Base-by-base conservation (phyloP, 2,888 invertebrate species). In the Apocheima hispidaria region DNA sequence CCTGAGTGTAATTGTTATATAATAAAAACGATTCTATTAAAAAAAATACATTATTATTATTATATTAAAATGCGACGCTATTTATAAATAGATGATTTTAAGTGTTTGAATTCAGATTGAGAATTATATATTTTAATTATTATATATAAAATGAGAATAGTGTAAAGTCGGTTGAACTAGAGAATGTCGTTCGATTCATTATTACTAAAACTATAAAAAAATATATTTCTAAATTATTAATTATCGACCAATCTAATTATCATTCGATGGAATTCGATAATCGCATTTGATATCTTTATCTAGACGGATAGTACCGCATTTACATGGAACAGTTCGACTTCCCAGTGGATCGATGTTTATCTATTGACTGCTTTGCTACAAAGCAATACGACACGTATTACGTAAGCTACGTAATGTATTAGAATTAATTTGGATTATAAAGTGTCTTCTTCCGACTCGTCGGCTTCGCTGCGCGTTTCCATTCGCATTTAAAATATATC, bases 21-120 rank as follows among this genome's bases (percentile, higher is more conserved):
- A 82, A 79, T 79, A 46, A 49, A 78, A 78, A 82, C 81, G 79
- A 80, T 81, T 73, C 70, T 83, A 82, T 81, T 72, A 74, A 73
- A 84, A 81, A 78, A 82, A 80, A 83, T 83, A 23, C 33, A 77
- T 80, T 75, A 78, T 78, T 73, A 79, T 74, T 68, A 79, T 81
- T 84, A 75, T 75, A 82, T 78, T 83, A 87, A 87, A 90, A 90
- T 88, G 84, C 88, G 87, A 88, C 84, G 88, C 91, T 92, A 91
- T 91, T 90, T 90, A 90, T 87, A 78, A 83, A 80, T 87, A 88
- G 84, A 86, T 82, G 79, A 82, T 79, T 83, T 81, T 84, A 86
- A 90, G 85, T 83, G 76, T 87, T 88, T 86, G 86, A 83, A 86
- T 88, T 91, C 89, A 91, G 87, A 91, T 90, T 87, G 81, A 87